Evolutionary conservation across 2,113 vertebrate genomes (phyloP), one percentile per base, ranked within the genome.

Genomic region (Andinoacara biseriatus): DNA sequence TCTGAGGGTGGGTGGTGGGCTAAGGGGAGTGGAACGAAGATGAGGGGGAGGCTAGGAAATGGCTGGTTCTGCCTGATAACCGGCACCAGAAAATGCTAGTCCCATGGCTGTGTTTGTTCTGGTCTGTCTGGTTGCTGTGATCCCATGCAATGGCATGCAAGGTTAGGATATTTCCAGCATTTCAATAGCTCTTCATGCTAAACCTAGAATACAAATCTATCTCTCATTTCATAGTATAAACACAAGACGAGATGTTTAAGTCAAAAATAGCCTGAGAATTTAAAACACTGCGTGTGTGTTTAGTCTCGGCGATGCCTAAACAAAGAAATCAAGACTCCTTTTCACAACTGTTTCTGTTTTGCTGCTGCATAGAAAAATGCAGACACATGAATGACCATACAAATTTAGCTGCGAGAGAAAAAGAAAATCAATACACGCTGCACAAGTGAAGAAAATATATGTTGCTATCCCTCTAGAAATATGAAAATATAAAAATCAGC

Each of bases 61-160:
- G 83, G 74, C 83, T 91, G 84, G 78, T 49, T 82, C 31, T 65
- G 82, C 61, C 82, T 81, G 86, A 88, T 89, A 85, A 90, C 88
- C 85, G 65, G 69, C 81, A 84, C n/a, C 78, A 86, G 58, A 83
- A 87, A 85, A 84, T 82, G 69, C 22, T 17, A 62, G 29, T 83
- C 78, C 22, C 69, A 58, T 63, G 65, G 77, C 57, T 31, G 58
- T 60, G 84, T 11, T 58, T 17, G 6, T 43, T 22, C 18, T 43
- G 35, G 76, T 17, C 63, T 46, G 82, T 63, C 43, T 84, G 61
- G 43, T 57, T 40, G 22, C 74, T 87, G 13, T 80, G n/a, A 58
- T 43, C 69, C 24, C 29, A 22, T 33, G 80, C 40, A 17, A 59
- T 9, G 15, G 43, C 65, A 54, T 17, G 2, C 56, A 78, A 63